A percentile compares a stretch with the other conserved stretches of the same genome.
These are phyloP conservation scores for Sebastes glaucus DNA, from an alignment of 2,797 vertebrate species.

Conservation along the genomic window DNA sequence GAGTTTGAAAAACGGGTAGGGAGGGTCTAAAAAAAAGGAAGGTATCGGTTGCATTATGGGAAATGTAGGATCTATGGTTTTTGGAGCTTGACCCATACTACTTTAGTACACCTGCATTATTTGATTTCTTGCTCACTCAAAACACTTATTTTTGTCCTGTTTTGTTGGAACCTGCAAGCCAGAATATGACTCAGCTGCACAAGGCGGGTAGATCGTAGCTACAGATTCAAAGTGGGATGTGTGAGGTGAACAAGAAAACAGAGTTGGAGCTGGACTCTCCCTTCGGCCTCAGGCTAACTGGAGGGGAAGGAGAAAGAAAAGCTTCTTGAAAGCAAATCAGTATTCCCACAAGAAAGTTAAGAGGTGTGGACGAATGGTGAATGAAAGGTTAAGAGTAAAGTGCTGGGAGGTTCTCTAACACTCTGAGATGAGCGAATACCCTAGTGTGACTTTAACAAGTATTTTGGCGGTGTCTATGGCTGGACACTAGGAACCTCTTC, in stretches of 20 bases:
- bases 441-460: background rate
- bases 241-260: conserved; percentile 5
- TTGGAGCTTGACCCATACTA: background rate
- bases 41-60: background rate
- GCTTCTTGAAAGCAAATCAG: conserved; percentile 28
- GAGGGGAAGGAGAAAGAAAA: background rate
- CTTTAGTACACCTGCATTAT: background rate
- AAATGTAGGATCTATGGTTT: background rate
- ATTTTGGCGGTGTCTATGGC: background rate
- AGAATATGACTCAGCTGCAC: background rate
- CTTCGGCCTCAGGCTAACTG: conserved; percentile 6
- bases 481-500: conserved; percentile 9
- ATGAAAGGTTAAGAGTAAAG: conserved; percentile 38
- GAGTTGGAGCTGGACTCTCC: conserved; percentile 15
- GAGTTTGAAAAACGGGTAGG: background rate
- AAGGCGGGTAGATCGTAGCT: background rate
- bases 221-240: background rate
- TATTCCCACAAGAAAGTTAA: conserved; percentile 20
- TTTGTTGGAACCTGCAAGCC: background rate
- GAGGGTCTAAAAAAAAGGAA: background rate
- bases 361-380: conserved; percentile 24
- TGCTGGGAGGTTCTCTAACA: background rate
- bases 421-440: conserved; percentile 17
- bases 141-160: background rate
- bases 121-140: background rate